These are phyloP conservation scores for Ennomos fuscantarius DNA, from an alignment of 2,888 invertebrate species.

Conservation along the genomic window DNA sequence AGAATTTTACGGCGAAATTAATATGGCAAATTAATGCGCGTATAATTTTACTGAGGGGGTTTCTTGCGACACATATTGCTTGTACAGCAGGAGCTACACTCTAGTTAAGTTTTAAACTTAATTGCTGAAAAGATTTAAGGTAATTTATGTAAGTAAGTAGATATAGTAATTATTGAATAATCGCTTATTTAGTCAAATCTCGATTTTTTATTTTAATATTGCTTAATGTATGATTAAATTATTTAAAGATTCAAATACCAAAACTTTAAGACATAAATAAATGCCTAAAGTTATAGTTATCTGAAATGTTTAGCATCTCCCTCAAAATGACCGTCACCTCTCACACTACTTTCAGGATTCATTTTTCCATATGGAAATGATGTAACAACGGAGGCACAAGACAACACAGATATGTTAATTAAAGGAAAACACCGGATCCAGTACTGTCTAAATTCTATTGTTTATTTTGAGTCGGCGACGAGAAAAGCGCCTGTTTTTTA, in stretches of 20 bases:
- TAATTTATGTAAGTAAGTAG: too few relatives aligned
- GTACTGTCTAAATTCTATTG: slow-evolving; percentile 49
- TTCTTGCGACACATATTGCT: slow-evolving; percentile 70
- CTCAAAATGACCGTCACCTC: slow-evolving; percentile 7
- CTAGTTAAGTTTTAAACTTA: background rate
- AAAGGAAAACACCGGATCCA: slow-evolving; percentile 79
- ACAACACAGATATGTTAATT: slow-evolving; percentile 84
- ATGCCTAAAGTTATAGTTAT: background rate
- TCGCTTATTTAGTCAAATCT: too few relatives aligned
- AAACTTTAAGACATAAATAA: too few relatives aligned
- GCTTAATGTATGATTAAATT: too few relatives aligned
- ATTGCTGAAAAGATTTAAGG: too few relatives aligned
- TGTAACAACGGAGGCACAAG: slow-evolving; percentile 76
- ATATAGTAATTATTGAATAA: too few relatives aligned
- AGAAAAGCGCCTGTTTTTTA: slow-evolving; percentile 50
- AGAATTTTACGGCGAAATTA: slow-evolving; percentile 86
- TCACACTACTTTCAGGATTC: slow-evolving; percentile 53
- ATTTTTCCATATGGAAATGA: slow-evolving; percentile 85
- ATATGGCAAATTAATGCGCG: slow-evolving; percentile 86
- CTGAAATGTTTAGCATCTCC: background rate
- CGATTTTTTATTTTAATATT: too few relatives aligned
- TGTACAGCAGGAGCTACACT: slow-evolving; percentile 10
- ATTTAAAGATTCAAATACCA: too few relatives aligned
- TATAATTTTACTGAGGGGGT: slow-evolving; percentile 80
- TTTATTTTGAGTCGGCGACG: slow-evolving; percentile 74